Base-by-base conservation (phyloP, 1,140 invertebrate genomes). In the Sipha flava region DNA sequence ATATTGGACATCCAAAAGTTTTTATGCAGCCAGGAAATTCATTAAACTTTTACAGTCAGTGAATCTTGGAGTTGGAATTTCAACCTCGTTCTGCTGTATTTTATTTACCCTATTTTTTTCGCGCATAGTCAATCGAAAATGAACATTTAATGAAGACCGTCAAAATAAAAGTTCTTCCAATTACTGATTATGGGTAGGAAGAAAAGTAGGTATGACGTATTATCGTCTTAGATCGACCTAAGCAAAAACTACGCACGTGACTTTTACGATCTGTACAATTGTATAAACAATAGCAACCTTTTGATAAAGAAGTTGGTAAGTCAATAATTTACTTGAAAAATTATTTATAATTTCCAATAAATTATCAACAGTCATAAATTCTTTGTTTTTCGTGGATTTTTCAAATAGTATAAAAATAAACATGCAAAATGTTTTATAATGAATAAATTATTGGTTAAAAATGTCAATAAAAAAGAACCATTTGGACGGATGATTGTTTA, bases 11-110 rank as follows among this genome's bases (percentile, higher is more conserved):
- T 77, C 52, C 52, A 21, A 59, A 59, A 77, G 34, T 77, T 77
- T 75, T 77, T 77, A 57, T 59, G 18, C 73, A 54, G 49, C 12
- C 73, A 23, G 52, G 34, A 77, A 77, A 77, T 77, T 77, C 73
- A 57, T 77, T 77, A 77, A 77, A 77, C 52, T 77, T 77, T 77
- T 77, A 77, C 73, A 52, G 73, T 77, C 73, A 77, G 21, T 59
- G 52, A 52, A 75, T 52, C 21, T 75, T 49, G 9, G n/a, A 77
- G 34, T 57, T 43, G 52, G 16, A 77, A 59, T 77, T 59, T 43
- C 21, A 26, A 59, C 37, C 21, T 43, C 31, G 14, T 52, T 57
- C 29, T 40, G 29, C 31, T 77, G 52, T 75, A 26, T 57, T 54
- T 75, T 54, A 54, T 75, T 57, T 54, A 75, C 37, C 21, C 12